Conservation (phyloP, 2,888 invertebrate genomes). For the Pachliopta kotzebuea region DNA sequence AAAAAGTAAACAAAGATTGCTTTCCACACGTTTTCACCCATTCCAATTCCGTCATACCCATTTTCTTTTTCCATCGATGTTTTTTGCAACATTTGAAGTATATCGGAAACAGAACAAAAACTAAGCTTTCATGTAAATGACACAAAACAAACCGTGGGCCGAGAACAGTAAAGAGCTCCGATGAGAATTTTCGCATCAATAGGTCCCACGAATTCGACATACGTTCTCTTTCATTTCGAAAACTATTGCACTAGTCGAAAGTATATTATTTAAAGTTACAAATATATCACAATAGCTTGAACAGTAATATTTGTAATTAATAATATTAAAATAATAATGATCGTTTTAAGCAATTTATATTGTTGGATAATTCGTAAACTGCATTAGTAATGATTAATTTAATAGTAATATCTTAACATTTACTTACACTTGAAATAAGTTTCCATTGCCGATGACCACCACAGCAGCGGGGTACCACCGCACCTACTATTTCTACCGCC, state of each 20-base stretch:
- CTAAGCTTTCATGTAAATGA: slow-evolving; percentile 28
- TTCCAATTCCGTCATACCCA: slow-evolving; percentile 2
- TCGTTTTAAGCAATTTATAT: too few species aligned
- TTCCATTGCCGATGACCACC: too few species aligned
- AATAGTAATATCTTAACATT: too few species aligned
- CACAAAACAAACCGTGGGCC: slow-evolving; percentile 26
- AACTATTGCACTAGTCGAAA: slow-evolving; percentile 17
- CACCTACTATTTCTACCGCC: too few species aligned
- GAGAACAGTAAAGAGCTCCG: slow-evolving; percentile 25
- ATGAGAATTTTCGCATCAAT: slow-evolving; percentile 30
- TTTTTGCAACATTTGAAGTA: slow-evolving; percentile 21
- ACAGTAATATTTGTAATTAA: not conserved
- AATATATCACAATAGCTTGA: not conserved
- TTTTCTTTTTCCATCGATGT: slow-evolving; percentile 18
- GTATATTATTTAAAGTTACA: slow-evolving; percentile 16
- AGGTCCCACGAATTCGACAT: slow-evolving; percentile 25
- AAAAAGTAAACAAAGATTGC: not conserved
- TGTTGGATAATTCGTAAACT: too few species aligned
- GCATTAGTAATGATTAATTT: too few species aligned
- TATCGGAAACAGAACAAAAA: slow-evolving; percentile 22
- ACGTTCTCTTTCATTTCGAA: slow-evolving; percentile 19
- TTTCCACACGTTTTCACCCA: not conserved
- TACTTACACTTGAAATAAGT: too few species aligned
- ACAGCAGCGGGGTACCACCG: too few species aligned
- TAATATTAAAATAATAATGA: not conserved